Evolutionary conservation across 1,140 invertebrate species (phyloP).

Genomic region (Mylabris phalerata): DNA sequence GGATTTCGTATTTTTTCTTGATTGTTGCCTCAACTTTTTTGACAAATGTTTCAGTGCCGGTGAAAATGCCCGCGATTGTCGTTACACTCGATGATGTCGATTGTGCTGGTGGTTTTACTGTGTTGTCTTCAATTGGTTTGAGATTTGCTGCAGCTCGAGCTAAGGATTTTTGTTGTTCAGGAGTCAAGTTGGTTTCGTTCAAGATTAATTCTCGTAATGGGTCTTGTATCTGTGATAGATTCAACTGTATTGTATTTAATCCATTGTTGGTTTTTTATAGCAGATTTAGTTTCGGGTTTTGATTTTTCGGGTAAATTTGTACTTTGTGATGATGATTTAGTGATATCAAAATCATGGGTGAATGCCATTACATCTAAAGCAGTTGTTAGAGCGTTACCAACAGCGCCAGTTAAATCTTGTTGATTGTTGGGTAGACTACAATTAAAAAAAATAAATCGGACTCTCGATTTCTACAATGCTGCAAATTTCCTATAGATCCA

Average conservation of each 20-base stretch:
- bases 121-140: constrained; percentile 35
- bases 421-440: no score
- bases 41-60: constrained; percentile 37
- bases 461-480: no score
- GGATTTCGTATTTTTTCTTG: constrained; percentile 44
- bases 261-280: constrained; percentile 7
- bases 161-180: constrained; percentile 44
- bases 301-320: constrained; percentile 25
- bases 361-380: constrained; percentile 79
- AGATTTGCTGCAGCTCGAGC: constrained; percentile 46
- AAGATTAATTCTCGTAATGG: constrained; percentile 50
- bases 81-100: constrained; percentile 25
- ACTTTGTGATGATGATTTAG: constrained; percentile 23
- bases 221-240: constrained; percentile 34
- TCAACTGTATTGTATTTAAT: constrained; percentile 8
- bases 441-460: no score
- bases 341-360: constrained; percentile 56
- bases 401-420: constrained; percentile 43
- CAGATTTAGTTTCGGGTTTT: constrained; percentile 14
- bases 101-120: constrained; percentile 1
- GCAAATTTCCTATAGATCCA: no score
- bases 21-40: constrained; percentile 45
- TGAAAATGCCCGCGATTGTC: constrained; percentile 38
- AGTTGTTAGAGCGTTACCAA: constrained; percentile 60
- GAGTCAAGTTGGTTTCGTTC: constrained; percentile 40